Base-by-base conservation (phyloP, 2,797 vertebrate genomes). In the Xiphophorus birchmanni region DNA sequence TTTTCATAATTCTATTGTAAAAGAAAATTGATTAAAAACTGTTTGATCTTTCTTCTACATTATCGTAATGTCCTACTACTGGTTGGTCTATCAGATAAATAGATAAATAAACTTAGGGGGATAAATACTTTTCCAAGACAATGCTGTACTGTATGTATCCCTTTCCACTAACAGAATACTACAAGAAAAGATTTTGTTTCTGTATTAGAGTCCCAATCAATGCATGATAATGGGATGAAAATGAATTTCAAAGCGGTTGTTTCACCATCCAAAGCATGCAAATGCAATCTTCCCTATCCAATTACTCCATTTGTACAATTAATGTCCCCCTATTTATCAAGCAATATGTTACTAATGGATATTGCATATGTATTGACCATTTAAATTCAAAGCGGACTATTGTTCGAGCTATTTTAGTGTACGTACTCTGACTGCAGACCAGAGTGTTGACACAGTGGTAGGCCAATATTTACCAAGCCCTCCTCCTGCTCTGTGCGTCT, bases 271-370 rank as follows among this genome's bases (percentile, higher is more conserved):
- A 80, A 87, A 90, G 89, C 90, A 93, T 92, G 92, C 86, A 90
- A 93, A 93, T 93, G 89, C 81, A 91, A 88, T 92, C 90, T 91
- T 89, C 88, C 91, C 89, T 86, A 91, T 91, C 90, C 91, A 94
- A 91, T 94, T 92, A 92, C 79, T 89, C 76, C 75, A 88, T 90
- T 93, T 92, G 83, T 86, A 73, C 89, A 93, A 94, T 92, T 86
- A 89, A 86, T 93, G 87, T 87, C 74, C 69, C 74, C 80, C 82
- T 91, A 91, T 92, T 93, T 90, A 92, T 82, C 83, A 85, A 90
- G 86, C 87, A 90, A 90, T 90, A 88, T 86, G 79, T 86, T 2
- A 23, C 77, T 92, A 93, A 91, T 93, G 60, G 81, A 73, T 82
- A 78, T 79, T 91, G 73, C 86, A 91, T 90, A 92, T 89, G 87